These are phyloP conservation scores for Schizotus pectinicornis DNA, from an alignment of 2,888 invertebrate species.

Conservation along the genomic window DNA sequence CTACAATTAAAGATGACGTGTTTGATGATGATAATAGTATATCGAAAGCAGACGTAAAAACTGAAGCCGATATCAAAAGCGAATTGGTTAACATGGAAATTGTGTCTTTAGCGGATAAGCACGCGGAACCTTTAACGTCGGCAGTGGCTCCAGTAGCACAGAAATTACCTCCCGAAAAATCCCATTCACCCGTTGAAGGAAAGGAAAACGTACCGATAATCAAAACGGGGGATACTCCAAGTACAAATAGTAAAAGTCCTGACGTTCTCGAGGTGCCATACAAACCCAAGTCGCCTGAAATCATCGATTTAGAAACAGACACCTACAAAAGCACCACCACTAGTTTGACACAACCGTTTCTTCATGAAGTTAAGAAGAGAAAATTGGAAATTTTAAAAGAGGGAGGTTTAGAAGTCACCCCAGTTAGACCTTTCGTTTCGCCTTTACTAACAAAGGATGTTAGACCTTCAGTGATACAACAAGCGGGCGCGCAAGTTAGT, in stretches of 20 bases:
- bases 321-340: constrained; percentile 36
- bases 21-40: constrained; percentile 5
- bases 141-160: constrained; percentile 57
- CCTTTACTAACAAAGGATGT: constrained; percentile 49
- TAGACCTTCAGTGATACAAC: constrained; percentile 53
- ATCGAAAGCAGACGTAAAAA: constrained; percentile 31
- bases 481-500: constrained; percentile 33
- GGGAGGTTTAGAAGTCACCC: constrained; percentile 77
- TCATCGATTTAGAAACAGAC: constrained; percentile 65
- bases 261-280: constrained; percentile 58
- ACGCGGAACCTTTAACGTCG: constrained; percentile 52
- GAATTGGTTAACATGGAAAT: constrained; percentile 47
- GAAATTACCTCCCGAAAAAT: constrained; percentile 58
- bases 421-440: constrained; percentile 58
- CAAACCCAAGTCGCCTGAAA: constrained; percentile 67
- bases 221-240: constrained; percentile 41
- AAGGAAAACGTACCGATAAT: constrained; percentile 64
- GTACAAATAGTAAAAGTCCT: constrained; percentile 26
- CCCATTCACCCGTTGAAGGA: constrained; percentile 59
- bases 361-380: constrained; percentile 65
- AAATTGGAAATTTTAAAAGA: constrained; percentile 78
- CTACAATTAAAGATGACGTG: constrained; percentile 33
- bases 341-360: constrained; percentile 36
- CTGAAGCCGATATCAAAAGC: constrained; percentile 24
- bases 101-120: constrained; percentile 38